phyloP scores from a whole-genome alignment of 2,888 invertebrate species.

The Lasioglossum oenotherae region DNA sequence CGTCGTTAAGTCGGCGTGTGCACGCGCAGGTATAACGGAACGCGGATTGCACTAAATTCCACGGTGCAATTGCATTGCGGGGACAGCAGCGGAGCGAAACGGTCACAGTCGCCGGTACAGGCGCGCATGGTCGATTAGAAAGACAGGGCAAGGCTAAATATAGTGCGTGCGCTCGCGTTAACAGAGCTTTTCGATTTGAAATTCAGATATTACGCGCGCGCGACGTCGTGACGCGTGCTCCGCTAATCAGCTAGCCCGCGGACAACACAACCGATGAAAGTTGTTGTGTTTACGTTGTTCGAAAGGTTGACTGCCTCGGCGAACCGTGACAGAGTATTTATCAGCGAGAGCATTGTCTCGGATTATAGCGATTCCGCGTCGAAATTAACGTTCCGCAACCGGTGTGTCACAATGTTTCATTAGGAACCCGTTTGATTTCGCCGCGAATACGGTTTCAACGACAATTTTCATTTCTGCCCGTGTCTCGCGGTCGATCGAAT shows the following conservation, averaged over 20 bases:
- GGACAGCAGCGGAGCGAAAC: constrained; percentile 67
- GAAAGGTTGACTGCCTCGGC: not conserved
- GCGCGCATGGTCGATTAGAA: constrained; percentile 64
- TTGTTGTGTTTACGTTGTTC: constrained; percentile 15
- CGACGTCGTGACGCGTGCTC: not conserved
- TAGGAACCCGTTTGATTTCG: not conserved
- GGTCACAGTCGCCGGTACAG: constrained; percentile 58
- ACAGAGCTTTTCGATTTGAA: constrained; percentile 49
- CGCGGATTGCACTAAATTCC: constrained; percentile 72
- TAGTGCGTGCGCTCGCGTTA: constrained; percentile 45
- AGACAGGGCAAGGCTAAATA: constrained; percentile 52
- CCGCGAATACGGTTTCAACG: not conserved
- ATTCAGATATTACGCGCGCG: constrained; percentile 22
- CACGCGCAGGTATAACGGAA: constrained; percentile 64
- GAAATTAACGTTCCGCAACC: not conserved
- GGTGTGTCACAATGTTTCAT: not conserved
- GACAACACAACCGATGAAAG: not conserved
- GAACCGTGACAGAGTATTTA: constrained; percentile 13
- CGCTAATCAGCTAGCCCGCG: constrained; percentile 22
- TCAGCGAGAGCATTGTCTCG: not conserved
- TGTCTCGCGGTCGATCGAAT: not conserved
- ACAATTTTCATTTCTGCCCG: not conserved
- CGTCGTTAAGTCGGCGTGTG: constrained; percentile 3
- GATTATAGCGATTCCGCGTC: not conserved
- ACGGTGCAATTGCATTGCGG: constrained; percentile 69